Percentiles rank a stretch among this genome's conserved stretches.
Conservation (phyloP, 2,797 vertebrate genomes). For the Gambusia yucatana region DNA sequence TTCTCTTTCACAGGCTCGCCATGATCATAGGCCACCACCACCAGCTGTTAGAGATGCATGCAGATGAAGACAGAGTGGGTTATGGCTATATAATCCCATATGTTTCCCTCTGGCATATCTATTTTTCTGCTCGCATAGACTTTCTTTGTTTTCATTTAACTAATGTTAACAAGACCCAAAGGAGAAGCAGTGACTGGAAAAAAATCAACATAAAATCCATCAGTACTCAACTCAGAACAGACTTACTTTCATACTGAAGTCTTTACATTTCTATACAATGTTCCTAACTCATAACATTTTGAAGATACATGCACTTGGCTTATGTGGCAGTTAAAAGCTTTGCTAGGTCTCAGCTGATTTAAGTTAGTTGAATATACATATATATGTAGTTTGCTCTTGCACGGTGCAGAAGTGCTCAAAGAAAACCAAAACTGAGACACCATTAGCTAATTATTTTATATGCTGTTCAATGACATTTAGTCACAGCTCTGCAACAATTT, state of each 20-base stretch:
- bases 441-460: neutral
- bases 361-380: neutral
- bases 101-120: neutral
- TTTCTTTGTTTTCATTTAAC: conserved; percentile 37
- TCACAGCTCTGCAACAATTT: neutral
- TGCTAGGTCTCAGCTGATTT: neutral
- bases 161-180: conserved; percentile 49
- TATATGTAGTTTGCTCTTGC: neutral
- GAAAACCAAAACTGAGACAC: neutral
- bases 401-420: neutral
- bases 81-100: neutral
- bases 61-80: conserved; percentile 34
- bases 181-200: conserved; percentile 45
- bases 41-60: conserved; percentile 80
- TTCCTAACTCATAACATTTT: neutral
- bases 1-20: conserved; percentile 91
- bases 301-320: neutral
- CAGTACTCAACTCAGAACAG: conserved; percentile 8
- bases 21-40: conserved; percentile 92
- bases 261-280: conserved; percentile 3
- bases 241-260: conserved; percentile 3
- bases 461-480: neutral
- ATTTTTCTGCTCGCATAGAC: conserved; percentile 23
- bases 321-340: neutral
- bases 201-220: conserved; percentile 24